phyloP scores from a whole-genome alignment of 1,140 invertebrate genomes.

The Pseudomyrmex cubaensis region DNA sequence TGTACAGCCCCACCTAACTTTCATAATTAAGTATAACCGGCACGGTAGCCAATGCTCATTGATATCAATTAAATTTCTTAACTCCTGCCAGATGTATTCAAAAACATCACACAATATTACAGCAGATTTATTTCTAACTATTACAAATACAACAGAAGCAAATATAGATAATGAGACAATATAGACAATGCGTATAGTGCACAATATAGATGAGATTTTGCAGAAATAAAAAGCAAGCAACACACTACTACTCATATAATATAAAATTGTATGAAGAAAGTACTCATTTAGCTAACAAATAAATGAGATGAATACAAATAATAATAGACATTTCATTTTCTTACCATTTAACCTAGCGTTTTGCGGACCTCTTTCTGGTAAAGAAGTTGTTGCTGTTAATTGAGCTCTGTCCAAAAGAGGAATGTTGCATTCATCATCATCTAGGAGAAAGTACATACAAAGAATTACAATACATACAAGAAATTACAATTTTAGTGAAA shows the following conservation, averaged over 20 bases:
- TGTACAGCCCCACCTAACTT: slow-evolving; percentile 16
- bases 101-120: slow-evolving; percentile 33
- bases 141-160: slow-evolving; percentile 46
- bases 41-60: not conserved
- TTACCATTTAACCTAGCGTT: slow-evolving; percentile 94
- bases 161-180: slow-evolving; percentile 2
- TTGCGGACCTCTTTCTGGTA: slow-evolving; percentile 91
- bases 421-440: slow-evolving; percentile 92
- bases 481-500: slow-evolving; percentile 9
- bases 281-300: slow-evolving; percentile 38
- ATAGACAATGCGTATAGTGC: not conserved
- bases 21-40: slow-evolving; percentile 28
- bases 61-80: slow-evolving; percentile 13
- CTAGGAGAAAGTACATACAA: slow-evolving; percentile 70
- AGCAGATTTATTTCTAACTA: slow-evolving; percentile 38
- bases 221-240: slow-evolving; percentile 62
- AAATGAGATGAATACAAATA: slow-evolving; percentile 14
- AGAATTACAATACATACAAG: too few relatives aligned
- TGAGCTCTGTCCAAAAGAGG: slow-evolving; percentile 90
- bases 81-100: slow-evolving; percentile 16
- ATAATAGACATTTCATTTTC: slow-evolving; percentile 63
- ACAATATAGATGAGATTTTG: slow-evolving; percentile 47
- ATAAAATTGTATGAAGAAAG: slow-evolving; percentile 14
- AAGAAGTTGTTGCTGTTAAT: slow-evolving; percentile 91
- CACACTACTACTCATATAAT: slow-evolving; percentile 54